Evolutionary conservation across 2,888 invertebrate species (phyloP).

Genomic region (Carpatolechia fugitivella): DNA sequence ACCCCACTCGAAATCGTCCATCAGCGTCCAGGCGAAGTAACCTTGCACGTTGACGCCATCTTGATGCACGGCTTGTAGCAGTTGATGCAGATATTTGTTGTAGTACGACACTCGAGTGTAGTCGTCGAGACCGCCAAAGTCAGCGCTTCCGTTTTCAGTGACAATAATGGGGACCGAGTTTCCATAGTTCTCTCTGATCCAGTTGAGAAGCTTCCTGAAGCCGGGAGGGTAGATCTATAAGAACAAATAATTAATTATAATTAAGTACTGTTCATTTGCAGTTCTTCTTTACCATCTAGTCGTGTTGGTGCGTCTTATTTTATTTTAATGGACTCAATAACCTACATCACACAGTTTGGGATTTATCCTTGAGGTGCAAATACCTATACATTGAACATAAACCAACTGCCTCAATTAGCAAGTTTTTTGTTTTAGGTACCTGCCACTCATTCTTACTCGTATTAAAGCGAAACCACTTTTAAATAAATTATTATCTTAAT

Average conservation of each 20-base stretch:
- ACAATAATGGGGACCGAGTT: constrained; percentile 76
- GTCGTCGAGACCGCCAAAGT: constrained; percentile 58
- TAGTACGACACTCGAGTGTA: constrained; percentile 75
- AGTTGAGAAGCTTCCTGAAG: constrained; percentile 81
- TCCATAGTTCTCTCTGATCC: constrained; percentile 80
- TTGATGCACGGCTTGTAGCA: constrained; percentile 56
- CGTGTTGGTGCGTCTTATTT: no score
- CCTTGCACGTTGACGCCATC: constrained; percentile 69
- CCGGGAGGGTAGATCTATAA: constrained; percentile 81
- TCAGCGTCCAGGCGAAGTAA: constrained; percentile 80
- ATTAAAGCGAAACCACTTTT: no score
- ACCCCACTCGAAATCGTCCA: constrained; percentile 82
- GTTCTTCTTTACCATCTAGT: no score
- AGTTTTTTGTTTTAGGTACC: no score
- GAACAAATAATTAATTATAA: neutral
- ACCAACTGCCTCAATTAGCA: no score
- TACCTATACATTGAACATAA: no score
- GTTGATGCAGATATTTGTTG: constrained; percentile 65
- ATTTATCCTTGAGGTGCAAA: no score
- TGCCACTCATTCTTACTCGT: no score
- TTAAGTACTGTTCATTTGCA: no score
- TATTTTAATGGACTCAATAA: no score
- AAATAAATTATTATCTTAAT: no score
- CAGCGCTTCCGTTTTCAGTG: constrained; percentile 80
- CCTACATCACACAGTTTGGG: no score